Base-by-base conservation (phyloP, 1,140 invertebrate species). In the Drosophila lowei region DNA sequence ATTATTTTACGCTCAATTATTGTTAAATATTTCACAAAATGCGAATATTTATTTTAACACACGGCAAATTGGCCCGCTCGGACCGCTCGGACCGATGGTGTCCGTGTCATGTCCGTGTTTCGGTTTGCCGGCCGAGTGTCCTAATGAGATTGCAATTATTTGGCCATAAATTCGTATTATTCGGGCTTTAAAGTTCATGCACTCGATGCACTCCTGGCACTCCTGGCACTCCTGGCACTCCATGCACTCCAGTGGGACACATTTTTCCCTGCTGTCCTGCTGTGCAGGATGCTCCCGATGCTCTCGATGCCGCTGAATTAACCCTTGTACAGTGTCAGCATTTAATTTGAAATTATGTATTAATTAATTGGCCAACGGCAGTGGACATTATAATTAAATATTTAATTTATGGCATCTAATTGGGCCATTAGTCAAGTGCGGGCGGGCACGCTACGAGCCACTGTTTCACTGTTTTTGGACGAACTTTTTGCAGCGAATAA, bases 141-240 rank as follows among this genome's bases (percentile, higher is more conserved):
- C 83, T 90, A 90, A 90, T 90, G 89, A 90, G 89, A 89, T 90
- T 90, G 89, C 88, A 90, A 90, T 90, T 90, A 90, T 90, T 90
- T 84, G 84, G 72, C 42, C 72, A 90, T 90, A 90, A 90, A 90
- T 90, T 90, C 80, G 71, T 77, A 90, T 90, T 85, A 90, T 81
- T 85, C 58, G 25, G 61, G 72, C 80, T 90, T 90, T 89, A 89
- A 89, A 89, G 85, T 85, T 89, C 74, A 79, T 89, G 85, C 64
- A 50, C 67, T 70, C n/a, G n/a, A n/a, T n/a, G n/a, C n/a, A n/a
- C 18, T 18, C 18, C 18, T 18, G 18, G 85, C 64, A 50, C 67
- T 70, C 60, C 64, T n/a, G n/a, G 85, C 64, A 50, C 18, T 18
- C 18, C 18, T 18, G 18, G 85, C 64, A 50, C 67, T 70, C 60